Base-by-base conservation (phyloP, 2,113 vertebrate genomes). In the Micromys minutus region DNA sequence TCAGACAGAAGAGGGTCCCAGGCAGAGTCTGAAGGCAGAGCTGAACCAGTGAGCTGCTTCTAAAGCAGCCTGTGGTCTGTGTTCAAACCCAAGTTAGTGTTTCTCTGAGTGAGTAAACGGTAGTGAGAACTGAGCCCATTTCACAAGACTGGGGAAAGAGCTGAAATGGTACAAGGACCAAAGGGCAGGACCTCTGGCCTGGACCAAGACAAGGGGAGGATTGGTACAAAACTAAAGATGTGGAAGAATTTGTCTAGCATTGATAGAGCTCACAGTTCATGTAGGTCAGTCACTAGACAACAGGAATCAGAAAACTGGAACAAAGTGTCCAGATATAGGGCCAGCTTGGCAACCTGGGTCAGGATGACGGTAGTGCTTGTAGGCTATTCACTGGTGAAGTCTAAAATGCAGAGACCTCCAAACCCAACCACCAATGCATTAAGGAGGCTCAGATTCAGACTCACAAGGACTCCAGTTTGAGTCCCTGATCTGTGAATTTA, bases 401-500 rank as follows among this genome's bases (percentile, higher is more conserved):
- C 42, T 42, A 72, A 77, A 90, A 85, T 21, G 29, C 34, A 72
- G 67, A 89, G n/a, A 52, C 55, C 45, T 52, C 86, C 80, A 36
- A 90, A 65, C 65, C 8, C 42, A 85, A 75, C 42, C 50, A 71
- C 22, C 67, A 85, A 6, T 5, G 36, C 39, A 42, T 13, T 19
- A 74, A 57, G 29, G 42, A 69, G 36, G 17, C 42, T 85, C 47
- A 34, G 61, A 36, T 74, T 90, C n/a, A 89, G 61, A 80, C 12
- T 21, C 71, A 83, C 61, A 71, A 55, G 55, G 59, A 50, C 22
- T 8, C 1, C 9, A 21, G 29, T 75, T 76, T 10, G 16, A 75
- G 71, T 88, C 52, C 72, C 86, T 71, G 65, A 39, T 95, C 15
- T 94, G 36, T 81, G 52, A 77, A n/a, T 90, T 89, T 55, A 31